Evolutionary conservation across 2,888 invertebrate species (phyloP).

Genomic region (Limnephilus lunatus): DNA sequence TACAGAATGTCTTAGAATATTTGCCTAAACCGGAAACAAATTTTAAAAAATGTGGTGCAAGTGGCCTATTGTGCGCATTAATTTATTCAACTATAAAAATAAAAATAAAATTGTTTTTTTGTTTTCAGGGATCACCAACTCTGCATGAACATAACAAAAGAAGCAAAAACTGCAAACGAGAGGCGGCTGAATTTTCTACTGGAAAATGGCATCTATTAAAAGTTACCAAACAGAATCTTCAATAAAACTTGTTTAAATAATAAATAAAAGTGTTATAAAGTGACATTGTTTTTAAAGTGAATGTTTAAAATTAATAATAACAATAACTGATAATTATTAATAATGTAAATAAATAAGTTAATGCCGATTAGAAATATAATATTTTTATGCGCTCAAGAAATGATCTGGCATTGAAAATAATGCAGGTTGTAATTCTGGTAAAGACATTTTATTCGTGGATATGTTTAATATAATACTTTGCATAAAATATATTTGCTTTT

Average conservation of each 20-base stretch:
- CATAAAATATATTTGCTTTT: background rate
- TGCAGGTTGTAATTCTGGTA: background rate
- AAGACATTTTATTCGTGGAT: background rate
- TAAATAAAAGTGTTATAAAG: background rate
- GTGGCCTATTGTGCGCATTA: too few relatives aligned
- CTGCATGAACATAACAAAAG: slow-evolving; percentile 84
- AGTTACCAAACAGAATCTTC: background rate
- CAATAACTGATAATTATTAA: background rate
- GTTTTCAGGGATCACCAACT: slow-evolving; percentile 85
- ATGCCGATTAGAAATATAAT: background rate
- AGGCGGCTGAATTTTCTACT: slow-evolving; percentile 56
- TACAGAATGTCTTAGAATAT: too few relatives aligned
- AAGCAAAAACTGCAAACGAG: slow-evolving; percentile 69
- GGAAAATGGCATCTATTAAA: slow-evolving; percentile 60
- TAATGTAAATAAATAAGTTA: background rate
- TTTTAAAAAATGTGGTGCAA: too few relatives aligned
- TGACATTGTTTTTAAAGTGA: background rate
- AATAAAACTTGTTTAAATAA: background rate
- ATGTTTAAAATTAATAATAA: background rate
- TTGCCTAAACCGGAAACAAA: too few relatives aligned
- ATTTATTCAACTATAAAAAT: too few relatives aligned
- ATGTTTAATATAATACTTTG: background rate
- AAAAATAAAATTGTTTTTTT: slow-evolving; percentile 48
- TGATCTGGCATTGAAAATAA: background rate
- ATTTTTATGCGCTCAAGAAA: background rate